Evolutionary conservation across 2,888 invertebrate genomes (phyloP).

Genomic region (Caenorhabditis sulstoni): DNA sequence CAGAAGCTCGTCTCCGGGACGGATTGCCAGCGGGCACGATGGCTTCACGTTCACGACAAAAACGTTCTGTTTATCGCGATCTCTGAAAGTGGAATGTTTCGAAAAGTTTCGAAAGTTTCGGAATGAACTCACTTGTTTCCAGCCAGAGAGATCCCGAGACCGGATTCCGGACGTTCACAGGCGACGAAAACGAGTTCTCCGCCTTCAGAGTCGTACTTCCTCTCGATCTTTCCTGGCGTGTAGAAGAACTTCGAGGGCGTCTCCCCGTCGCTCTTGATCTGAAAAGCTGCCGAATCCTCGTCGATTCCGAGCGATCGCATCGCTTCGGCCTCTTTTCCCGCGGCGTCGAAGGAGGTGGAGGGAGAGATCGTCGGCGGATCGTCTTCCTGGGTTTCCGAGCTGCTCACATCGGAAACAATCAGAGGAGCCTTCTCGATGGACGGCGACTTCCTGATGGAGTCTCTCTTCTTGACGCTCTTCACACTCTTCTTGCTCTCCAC

Average conservation of each 20-base stretch:
- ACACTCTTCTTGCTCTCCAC: conserved; percentile 56
- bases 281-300: conserved; percentile 54
- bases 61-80: conserved; percentile 85
- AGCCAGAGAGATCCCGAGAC: conserved; percentile 92
- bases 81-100: conserved; percentile 33
- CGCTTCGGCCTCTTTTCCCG: conserved; percentile 21
- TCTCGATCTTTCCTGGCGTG: conserved; percentile 89
- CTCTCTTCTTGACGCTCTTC: conserved; percentile 51
- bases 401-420: conserved; percentile 73
- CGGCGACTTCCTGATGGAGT: conserved; percentile 44
- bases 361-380: conserved; percentile 46
- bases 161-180: conserved; percentile 86
- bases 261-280: conserved; percentile 82
- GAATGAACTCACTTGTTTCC: conserved; percentile 86
- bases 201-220: conserved; percentile 90
- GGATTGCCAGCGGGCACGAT: conserved; percentile 87
- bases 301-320: conserved; percentile 40
- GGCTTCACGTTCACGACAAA: conserved; percentile 96
- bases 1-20: conserved; percentile 94
- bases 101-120: background rate
- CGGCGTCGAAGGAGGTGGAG: conserved; percentile 41
- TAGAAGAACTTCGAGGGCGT: conserved; percentile 79
- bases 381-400: conserved; percentile 68
- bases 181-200: conserved; percentile 86
- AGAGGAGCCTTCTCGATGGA: conserved; percentile 60